Evolutionary conservation across 1,140 invertebrate genomes (phyloP), one percentile per base, ranked within the genome.

Genomic region (Drosophila nigrodunni): DNA sequence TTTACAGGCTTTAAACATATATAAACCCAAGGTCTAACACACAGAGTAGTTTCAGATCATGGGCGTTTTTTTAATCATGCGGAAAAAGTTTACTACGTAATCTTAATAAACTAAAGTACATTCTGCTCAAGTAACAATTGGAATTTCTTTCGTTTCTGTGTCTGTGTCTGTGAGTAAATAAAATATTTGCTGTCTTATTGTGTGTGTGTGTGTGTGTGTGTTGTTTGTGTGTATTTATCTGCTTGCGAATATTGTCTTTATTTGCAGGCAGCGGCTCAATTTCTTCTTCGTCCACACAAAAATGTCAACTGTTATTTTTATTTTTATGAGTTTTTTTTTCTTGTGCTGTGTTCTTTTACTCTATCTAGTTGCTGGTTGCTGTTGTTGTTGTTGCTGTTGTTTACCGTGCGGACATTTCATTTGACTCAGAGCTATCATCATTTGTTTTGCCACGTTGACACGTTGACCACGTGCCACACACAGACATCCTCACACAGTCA

Each of bases 401-500:
- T 74, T 69, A 62, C 57, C 50, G 64, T 72, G 71, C 80, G 78
- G 82, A 79, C 76, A 82, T 82, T 86, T 86, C 82, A 82, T 87
- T 86, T 82, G 82, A 87, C 82, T 87, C 79, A 50, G 62, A 75
- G 75, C 80, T 81, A 86, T 86, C 82, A 87, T 86, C 82, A 86
- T 86, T 86, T 87, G 82, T 86, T 86, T 86, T 87, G 82, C 68
- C 71, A 77, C 82, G 75, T 76, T 86, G 82, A 87, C 82, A 82
- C 74, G 57, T 74, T 70, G 80, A 80, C 78, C 75, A 68, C 64
- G 54, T 64, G 43, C 39, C 72, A 55, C 49, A 43, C 7, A 46
- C 11, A 44, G 1, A 58, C 8, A 43, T 15, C 0, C 15, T 15
- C 15, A 15, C 15, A 15, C 15, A 15, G 15, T 15, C 3, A 30